Evolutionary conservation across 2,797 vertebrate species (phyloP).

Genomic region (Myotis planiceps): DNA sequence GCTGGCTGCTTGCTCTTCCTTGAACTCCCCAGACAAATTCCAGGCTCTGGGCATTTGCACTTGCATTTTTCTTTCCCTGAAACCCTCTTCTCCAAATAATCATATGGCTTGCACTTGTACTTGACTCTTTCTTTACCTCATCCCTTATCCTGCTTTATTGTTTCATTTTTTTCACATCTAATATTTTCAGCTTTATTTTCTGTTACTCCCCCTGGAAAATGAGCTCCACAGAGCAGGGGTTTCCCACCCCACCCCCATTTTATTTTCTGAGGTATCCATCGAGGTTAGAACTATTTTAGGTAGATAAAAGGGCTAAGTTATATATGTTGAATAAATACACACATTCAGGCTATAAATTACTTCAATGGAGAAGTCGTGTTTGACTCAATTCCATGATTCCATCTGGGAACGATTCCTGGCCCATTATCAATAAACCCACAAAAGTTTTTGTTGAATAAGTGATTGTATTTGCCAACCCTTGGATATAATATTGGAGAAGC

Average conservation of each 20-base stretch:
- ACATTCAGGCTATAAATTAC: background rate
- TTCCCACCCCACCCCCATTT: background rate
- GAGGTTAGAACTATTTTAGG: background rate
- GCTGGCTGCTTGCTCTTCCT: background rate
- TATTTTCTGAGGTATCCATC: background rate
- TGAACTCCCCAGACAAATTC: background rate
- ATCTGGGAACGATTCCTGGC: background rate
- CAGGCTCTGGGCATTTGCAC: background rate
- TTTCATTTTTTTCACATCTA: background rate
- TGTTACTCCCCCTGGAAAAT: background rate
- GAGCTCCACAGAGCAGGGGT: background rate
- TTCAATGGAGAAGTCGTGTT: background rate
- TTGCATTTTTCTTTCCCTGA: background rate
- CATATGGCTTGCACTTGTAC: background rate
- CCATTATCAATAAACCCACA: slow-evolving; percentile 22
- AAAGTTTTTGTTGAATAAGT: slow-evolving; percentile 28
- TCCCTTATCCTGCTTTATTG: background rate
- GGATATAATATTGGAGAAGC: background rate
- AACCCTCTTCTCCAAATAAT: background rate
- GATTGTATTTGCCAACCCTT: background rate
- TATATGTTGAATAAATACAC: background rate
- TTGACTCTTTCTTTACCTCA: background rate
- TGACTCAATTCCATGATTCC: background rate
- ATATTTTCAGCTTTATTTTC: background rate
- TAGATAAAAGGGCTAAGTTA: background rate